phyloP scores from a whole-genome alignment of 2,888 invertebrate genomes.

The Agapostemon virescens region DNA sequence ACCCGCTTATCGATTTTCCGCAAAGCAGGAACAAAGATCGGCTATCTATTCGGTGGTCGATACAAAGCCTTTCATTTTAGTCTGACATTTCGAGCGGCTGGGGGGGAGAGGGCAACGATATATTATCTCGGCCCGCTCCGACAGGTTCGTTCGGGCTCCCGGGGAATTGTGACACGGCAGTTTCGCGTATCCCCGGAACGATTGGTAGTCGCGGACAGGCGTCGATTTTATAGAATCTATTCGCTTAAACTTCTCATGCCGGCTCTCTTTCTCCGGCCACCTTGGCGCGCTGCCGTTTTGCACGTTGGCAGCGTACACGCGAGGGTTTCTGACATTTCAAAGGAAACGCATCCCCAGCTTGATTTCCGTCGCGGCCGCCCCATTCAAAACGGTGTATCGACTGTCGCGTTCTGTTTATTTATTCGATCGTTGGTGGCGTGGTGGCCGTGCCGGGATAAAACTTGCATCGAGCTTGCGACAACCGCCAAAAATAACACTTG shows the following conservation, averaged over 20 bases:
- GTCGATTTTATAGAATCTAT: slow-evolving; percentile 48
- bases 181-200: slow-evolving; percentile 17
- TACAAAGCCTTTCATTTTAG: slow-evolving; percentile 22
- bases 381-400: slow-evolving; percentile 55
- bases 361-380: slow-evolving; percentile 56
- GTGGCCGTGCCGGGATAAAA: background rate
- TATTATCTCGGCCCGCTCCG: slow-evolving; percentile 39
- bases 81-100: slow-evolving; percentile 19
- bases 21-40: background rate
- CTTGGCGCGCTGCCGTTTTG: background rate
- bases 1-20: background rate
- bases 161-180: slow-evolving; percentile 22
- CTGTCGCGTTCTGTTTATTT: slow-evolving; percentile 59
- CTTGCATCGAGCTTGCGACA: background rate
- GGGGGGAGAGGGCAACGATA: slow-evolving; percentile 19
- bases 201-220: slow-evolving; percentile 34
- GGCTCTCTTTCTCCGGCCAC: background rate
- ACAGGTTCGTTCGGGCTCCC: slow-evolving; percentile 10
- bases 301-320: slow-evolving; percentile 1
- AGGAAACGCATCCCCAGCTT: slow-evolving; percentile 49
- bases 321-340: slow-evolving; percentile 59
- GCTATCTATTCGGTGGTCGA: slow-evolving; percentile 17
- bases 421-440: slow-evolving; percentile 39
- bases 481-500: too few species aligned
- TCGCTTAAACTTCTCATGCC: slow-evolving; percentile 16